These are phyloP conservation scores for Sitta europaea DNA, from an alignment of 2,113 vertebrate species.

Conservation along the genomic window DNA sequence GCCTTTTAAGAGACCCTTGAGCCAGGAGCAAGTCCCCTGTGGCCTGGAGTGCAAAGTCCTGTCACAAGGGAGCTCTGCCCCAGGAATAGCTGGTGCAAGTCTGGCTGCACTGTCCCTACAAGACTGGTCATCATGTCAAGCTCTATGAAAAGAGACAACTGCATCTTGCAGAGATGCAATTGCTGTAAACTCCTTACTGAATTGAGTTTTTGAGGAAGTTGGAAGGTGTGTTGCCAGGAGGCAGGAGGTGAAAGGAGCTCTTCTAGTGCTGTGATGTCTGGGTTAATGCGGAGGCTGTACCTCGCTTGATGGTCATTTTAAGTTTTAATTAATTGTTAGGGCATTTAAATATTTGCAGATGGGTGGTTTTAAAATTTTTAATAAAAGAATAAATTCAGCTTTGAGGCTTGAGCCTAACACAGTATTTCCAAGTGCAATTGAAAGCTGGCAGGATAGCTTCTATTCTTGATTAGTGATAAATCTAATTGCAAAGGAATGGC, in stretches of 20 bases:
- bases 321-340: conserved; percentile 8
- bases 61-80: background rate
- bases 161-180: background rate
- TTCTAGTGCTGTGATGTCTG: background rate
- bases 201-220: background rate
- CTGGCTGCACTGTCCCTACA: fast-evolving
- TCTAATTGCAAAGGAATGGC: conserved; percentile 12
- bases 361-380: background rate
- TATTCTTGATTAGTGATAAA: conserved; percentile 47
- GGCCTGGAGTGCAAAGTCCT: background rate
- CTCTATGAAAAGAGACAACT: background rate
- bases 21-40: background rate
- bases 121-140: fast-evolving
- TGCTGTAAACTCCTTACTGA: background rate
- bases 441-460: conserved; percentile 1
- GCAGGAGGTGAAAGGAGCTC: background rate
- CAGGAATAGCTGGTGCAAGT: fast-evolving
- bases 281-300: background rate
- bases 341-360: background rate
- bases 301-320: background rate
- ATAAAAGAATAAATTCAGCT: background rate
- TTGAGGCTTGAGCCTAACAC: background rate
- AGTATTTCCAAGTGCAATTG: background rate
- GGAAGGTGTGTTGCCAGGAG: background rate
- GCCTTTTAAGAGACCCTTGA: background rate